Percentiles rank a stretch among this genome's conserved stretches.
Conservation (phyloP, 2,888 invertebrate species). For the Plagodis pulveraria region DNA sequence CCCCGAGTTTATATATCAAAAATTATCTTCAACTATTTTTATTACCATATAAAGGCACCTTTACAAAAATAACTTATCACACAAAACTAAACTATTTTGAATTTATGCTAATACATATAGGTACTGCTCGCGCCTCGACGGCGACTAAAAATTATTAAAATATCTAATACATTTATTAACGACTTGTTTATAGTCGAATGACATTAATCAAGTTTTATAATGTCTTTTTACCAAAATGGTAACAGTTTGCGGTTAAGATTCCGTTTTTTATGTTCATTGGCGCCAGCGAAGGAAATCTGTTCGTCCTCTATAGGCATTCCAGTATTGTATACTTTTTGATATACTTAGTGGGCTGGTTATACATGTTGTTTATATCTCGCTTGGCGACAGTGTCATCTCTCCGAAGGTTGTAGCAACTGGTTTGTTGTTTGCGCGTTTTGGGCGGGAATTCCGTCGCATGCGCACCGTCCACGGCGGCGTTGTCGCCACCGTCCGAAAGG, state of each 20-base stretch:
- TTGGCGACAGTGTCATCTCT: slow-evolving; percentile 41
- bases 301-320: slow-evolving; percentile 7
- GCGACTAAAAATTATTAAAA: slow-evolving; percentile 38
- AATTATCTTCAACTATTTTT: slow-evolving; percentile 27
- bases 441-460: slow-evolving; percentile 70
- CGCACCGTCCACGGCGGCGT: slow-evolving; percentile 41
- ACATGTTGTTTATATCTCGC: slow-evolving; percentile 25
- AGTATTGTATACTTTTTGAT: background rate
- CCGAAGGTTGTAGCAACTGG: slow-evolving; percentile 48
- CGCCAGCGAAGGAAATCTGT: slow-evolving; percentile 28
- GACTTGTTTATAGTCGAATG: slow-evolving; percentile 57
- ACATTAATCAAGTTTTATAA: slow-evolving; percentile 44
- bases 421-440: slow-evolving; percentile 41
- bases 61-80: slow-evolving; percentile 9
- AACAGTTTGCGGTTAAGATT: slow-evolving; percentile 37
- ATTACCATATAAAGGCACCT: slow-evolving; percentile 33
- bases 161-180: slow-evolving; percentile 42
- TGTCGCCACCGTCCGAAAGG: slow-evolving; percentile 48
- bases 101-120: slow-evolving; percentile 31
- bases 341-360: background rate
- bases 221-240: slow-evolving; percentile 37
- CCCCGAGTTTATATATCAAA: slow-evolving; percentile 13
- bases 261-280: slow-evolving; percentile 41
- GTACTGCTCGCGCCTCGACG: slow-evolving; percentile 29
- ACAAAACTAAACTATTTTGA: slow-evolving; percentile 12